Evolutionary conservation across 2,888 invertebrate species (phyloP).

Genomic region (Oeneis ivallda): DNA sequence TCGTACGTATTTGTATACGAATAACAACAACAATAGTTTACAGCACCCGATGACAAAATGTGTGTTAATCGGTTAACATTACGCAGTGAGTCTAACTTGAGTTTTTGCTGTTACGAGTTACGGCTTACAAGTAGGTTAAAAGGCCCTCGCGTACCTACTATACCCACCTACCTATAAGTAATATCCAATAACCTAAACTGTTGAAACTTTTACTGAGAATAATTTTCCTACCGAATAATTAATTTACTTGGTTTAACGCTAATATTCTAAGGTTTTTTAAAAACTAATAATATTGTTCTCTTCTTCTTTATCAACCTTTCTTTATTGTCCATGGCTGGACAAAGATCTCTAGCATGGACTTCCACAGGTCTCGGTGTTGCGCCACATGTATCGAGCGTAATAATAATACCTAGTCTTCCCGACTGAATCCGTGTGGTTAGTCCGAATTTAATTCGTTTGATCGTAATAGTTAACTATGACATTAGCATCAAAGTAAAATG

Average conservation of each 20-base stretch:
- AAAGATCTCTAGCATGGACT: no score
- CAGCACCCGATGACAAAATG: constrained; percentile 21
- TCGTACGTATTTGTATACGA: no score
- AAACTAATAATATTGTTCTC: no score
- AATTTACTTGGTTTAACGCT: neutral
- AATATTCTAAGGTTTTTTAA: no score
- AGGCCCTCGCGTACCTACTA: constrained; percentile 21
- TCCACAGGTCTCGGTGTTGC: neutral
- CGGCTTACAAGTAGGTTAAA: constrained; percentile 33
- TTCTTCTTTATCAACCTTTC: no score
- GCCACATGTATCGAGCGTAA: no score
- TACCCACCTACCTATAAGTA: neutral
- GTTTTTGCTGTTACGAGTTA: constrained; percentile 34
- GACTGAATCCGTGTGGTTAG: no score
- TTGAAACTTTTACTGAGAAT: constrained; percentile 12
- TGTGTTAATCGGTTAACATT: constrained; percentile 33
- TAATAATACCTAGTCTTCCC: no score
- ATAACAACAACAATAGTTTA: constrained; percentile 27
- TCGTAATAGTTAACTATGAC: no score
- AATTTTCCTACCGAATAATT: neutral
- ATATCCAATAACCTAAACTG: constrained; percentile 21
- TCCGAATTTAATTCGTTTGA: no score
- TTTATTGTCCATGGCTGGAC: no score
- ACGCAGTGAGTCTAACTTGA: constrained; percentile 26
- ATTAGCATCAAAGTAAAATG: no score